Evolutionary conservation across 2,888 invertebrate species (phyloP), one percentile per base, ranked within the genome.

Genomic region (Platypus cylindrus): DNA sequence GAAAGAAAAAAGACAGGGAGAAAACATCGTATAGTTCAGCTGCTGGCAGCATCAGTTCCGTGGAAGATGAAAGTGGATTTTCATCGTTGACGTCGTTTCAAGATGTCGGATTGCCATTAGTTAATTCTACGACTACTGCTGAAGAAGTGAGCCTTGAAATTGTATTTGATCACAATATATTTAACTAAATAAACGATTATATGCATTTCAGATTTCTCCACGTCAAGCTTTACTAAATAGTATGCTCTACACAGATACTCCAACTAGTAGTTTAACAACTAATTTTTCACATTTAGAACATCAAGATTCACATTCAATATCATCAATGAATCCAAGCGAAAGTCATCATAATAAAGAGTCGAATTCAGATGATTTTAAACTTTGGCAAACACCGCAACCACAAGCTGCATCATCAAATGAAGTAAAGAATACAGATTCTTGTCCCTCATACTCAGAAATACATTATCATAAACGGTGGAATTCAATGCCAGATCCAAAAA

Each of bases 11-110:
- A 12, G 28, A 15, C 18, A 25, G 16, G 1, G 36, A 30, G n/a
- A 33, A 36, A 24, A 17, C 30, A 3, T 16, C 34, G 1, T 47
- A 30, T 33, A 49, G 49, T 5, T 48, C 52, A 2, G 45, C 47
- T 36, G 55, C 46, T 18, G 52, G 53, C 5, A 60, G 58, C 39
- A 51, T 60, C 9, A 58, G 59, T 44, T 61, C 62, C 1, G 64
- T 65, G 7, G 85, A 85, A 56, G 83, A 84, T 49, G 85, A 85
- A 59, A 85, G 84, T 54, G 85, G 85, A 17, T 85, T 85, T 60
- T 83, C 83, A 9, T 84, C 84, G 5, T 79, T 85, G 69, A 83
- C 75, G 58, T 84, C 84, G 5, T 84, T 83, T 55, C 82, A 84
- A 61, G 84, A 85, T 54, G 73, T 83, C 29, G 82, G 82, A 8